Evolutionary conservation across 2,888 invertebrate species (phyloP), one percentile per base, ranked within the genome.

Genomic region (Ochropleura leucogaster): DNA sequence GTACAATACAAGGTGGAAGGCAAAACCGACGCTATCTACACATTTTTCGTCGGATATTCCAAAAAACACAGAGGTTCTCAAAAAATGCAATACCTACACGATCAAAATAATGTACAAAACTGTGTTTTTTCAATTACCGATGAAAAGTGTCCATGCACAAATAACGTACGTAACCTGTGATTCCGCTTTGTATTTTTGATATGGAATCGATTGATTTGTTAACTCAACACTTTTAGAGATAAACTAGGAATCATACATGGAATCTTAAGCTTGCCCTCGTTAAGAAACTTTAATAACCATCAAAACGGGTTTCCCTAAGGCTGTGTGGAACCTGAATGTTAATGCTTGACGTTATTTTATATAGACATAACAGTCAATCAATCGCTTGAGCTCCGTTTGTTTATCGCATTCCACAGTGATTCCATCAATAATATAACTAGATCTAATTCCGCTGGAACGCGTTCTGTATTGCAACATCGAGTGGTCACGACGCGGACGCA

Each of bases 371-470:
- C 49, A 53, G 42, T 49, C 64, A 69, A 73, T 62, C 69, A 74
- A 68, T 66, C 60, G 60, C 46, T 63, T 49, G 68, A 69, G 55
- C 49, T 72, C 44, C 47, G 65, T 80, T 83, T 83, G 63, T 79
- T 62, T 69, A 74, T 69, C 59, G 64, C 76, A 77, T 89, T 86
- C 85, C 83, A 71, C 65, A 79, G 74, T 71, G 72, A 68, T 74
- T 68, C 77, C 70, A 74, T 73, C 83, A 78, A 83, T 81, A 74
- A 80, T 83, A 83, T 77, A 78, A 80, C 77, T 84, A 85, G 85
- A 87, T 86, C 86, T 86, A 85, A 89, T 89, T 89, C 82, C 79
- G 82, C 79, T 76, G 83, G 86, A 88, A 86, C 84, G 86, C 79
- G 72, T 77, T 84, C 63, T 80, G 84, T 82, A 82, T 90, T 89